These are phyloP conservation scores for Dendropsophus ebraccatus DNA, from an alignment of 2,113 vertebrate species.

Conservation along the genomic window DNA sequence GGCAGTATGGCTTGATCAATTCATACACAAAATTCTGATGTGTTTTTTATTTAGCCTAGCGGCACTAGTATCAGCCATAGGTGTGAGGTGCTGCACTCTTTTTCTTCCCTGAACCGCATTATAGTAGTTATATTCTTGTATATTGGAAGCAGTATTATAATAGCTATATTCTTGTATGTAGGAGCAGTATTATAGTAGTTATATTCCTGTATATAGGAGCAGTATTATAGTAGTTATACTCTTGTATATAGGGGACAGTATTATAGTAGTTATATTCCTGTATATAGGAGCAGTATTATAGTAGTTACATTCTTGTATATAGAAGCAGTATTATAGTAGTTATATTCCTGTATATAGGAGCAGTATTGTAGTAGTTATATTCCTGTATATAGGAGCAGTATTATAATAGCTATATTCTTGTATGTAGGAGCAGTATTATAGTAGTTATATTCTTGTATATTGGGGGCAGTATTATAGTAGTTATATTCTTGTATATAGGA, in stretches of 20 bases:
- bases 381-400: conserved; percentile 2
- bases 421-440: not conserved
- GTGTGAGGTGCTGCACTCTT: too few relatives aligned
- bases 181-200: conserved; percentile 9
- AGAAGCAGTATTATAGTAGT: conserved; percentile 8
- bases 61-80: too few relatives aligned
- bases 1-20: too few relatives aligned
- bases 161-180: not conserved
- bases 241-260: not conserved
- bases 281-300: conserved; percentile 2
- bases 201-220: not conserved
- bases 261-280: conserved; percentile 8
- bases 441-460: not conserved
- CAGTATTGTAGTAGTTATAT: not conserved
- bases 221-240: not conserved
- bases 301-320: conserved; percentile 2
- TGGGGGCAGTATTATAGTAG: not conserved
- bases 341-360: not conserved
- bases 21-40: too few relatives aligned
- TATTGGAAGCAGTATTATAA: too few relatives aligned
- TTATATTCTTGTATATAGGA: not conserved
- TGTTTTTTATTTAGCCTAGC: too few relatives aligned
- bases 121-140: too few relatives aligned
- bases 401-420: conserved; percentile 13
- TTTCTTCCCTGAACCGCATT: too few relatives aligned